A percentile compares a stretch with the other conserved stretches of the same genome.
phyloP scores from a whole-genome alignment of 2,797 vertebrate genomes.

The Brachyalestes nurse region DNA sequence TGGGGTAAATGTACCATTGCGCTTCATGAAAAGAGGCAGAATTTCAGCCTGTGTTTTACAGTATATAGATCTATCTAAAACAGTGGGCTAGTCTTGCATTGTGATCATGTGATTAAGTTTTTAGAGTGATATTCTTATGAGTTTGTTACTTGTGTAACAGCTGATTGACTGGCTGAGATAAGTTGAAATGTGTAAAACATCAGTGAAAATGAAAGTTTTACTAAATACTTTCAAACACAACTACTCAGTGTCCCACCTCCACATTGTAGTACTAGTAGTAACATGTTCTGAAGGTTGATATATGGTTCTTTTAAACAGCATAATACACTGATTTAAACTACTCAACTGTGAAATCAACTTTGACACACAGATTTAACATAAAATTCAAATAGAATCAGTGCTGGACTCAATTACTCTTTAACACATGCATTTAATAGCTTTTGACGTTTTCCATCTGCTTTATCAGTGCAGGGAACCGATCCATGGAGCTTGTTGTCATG shows the following conservation, averaged over 20 bases:
- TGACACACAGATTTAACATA: background rate
- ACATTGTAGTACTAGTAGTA: no score
- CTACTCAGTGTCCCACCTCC: no score
- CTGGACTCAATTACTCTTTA: conserved; percentile 1
- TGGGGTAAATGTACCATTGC: background rate
- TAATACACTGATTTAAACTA: background rate
- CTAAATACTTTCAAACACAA: no score
- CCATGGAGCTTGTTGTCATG: conserved; percentile 55
- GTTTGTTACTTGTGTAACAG: no score
- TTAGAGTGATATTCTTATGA: no score
- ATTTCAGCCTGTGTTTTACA: background rate
- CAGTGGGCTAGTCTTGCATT: background rate
- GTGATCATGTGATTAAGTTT: no score
- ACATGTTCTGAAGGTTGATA: no score
- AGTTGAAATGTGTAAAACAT: no score
- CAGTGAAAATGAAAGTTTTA: no score
- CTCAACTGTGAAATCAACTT: background rate
- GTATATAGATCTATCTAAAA: background rate
- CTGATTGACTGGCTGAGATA: no score
- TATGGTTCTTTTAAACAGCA: background rate
- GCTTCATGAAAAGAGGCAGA: background rate
- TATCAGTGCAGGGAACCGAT: conserved; percentile 45
- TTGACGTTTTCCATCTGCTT: conserved; percentile 26
- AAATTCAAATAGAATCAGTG: conserved; percentile 10
- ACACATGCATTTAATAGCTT: conserved; percentile 25